Percentiles rank a stretch among this genome's conserved stretches.
phyloP scores from a whole-genome alignment of 2,797 vertebrate genomes.

The Sphaeramia orbicularis region DNA sequence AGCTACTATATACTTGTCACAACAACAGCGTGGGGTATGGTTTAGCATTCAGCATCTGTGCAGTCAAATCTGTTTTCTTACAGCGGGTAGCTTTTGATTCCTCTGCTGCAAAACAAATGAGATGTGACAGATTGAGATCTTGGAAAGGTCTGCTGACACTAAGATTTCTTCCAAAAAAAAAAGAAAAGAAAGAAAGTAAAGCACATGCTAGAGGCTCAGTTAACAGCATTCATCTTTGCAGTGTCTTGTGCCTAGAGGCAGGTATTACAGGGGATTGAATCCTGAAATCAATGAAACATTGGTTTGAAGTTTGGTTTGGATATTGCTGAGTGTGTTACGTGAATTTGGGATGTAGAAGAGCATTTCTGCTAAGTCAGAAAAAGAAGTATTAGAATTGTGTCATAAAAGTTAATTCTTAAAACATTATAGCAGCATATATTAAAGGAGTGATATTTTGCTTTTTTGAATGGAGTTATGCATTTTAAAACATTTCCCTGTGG shows the following conservation, averaged over 20 bases:
- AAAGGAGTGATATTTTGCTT: no score
- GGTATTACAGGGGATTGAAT: conserved; percentile 46
- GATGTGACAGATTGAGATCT: conserved; percentile 62
- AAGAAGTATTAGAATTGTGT: no score
- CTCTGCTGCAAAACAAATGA: conserved; percentile 55
- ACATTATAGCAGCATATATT: no score
- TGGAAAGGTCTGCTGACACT: conserved; percentile 33
- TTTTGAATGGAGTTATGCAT: no score
- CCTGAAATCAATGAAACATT: conserved; percentile 58
- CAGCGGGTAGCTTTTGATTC: conserved; percentile 48
- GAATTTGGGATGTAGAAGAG: conserved; percentile 22
- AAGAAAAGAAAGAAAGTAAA: conserved; percentile 10
- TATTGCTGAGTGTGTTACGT: conserved; percentile 61
- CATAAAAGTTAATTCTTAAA: no score
- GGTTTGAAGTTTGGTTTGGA: conserved; percentile 49
- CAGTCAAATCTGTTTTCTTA: conserved; percentile 44
- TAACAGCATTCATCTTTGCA: conserved; percentile 25
- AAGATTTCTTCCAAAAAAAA: conserved; percentile 17
- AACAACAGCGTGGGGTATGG: conserved; percentile 36
- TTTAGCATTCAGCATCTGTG: conserved; percentile 45
- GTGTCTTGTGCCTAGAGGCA: conserved; percentile 40
- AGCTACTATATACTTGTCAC: conserved; percentile 19
- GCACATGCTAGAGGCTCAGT: conserved; percentile 3
- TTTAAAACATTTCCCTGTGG: no score
- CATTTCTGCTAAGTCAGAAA: no score